Percentiles rank a stretch among this genome's conserved stretches.
phyloP scores from a whole-genome alignment of 2,888 invertebrate species.

The Cosmorhoe ocellata region DNA sequence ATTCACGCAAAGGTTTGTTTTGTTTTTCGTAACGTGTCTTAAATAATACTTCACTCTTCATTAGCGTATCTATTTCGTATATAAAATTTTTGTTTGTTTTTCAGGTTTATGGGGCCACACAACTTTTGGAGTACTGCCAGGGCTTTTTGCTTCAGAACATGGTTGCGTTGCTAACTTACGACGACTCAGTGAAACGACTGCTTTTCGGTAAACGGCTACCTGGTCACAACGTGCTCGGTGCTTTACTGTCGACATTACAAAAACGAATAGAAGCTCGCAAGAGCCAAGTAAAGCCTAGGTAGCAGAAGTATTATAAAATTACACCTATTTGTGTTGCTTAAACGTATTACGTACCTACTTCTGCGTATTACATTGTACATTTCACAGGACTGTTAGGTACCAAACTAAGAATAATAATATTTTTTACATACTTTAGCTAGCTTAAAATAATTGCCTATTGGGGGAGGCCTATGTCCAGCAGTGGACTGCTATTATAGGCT shows the following conservation, averaged over 20 bases:
- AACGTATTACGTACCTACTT: not conserved
- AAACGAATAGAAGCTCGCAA: conserved; percentile 88
- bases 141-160: conserved; percentile 95
- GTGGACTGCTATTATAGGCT: too few relatives aligned
- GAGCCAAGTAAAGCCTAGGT: conserved; percentile 68
- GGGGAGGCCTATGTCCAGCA: too few relatives aligned
- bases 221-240: conserved; percentile 93
- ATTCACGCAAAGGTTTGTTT: conserved; percentile 92
- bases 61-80: too few relatives aligned
- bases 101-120: conserved; percentile 93
- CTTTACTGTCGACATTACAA: conserved; percentile 90
- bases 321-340: not conserved
- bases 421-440: too few relatives aligned
- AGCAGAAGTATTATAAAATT: conserved; percentile 38
- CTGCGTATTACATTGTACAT: conserved; percentile 22
- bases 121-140: conserved; percentile 94
- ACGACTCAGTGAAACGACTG: conserved; percentile 93
- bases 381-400: too few relatives aligned
- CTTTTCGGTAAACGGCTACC: conserved; percentile 94
- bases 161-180: conserved; percentile 96
- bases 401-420: too few relatives aligned
- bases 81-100: conserved; percentile 29
- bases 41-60: too few relatives aligned
- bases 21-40: not conserved
- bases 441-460: too few relatives aligned